phyloP scores from a whole-genome alignment of 2,888 invertebrate species.

The Isoperla grammatica region DNA sequence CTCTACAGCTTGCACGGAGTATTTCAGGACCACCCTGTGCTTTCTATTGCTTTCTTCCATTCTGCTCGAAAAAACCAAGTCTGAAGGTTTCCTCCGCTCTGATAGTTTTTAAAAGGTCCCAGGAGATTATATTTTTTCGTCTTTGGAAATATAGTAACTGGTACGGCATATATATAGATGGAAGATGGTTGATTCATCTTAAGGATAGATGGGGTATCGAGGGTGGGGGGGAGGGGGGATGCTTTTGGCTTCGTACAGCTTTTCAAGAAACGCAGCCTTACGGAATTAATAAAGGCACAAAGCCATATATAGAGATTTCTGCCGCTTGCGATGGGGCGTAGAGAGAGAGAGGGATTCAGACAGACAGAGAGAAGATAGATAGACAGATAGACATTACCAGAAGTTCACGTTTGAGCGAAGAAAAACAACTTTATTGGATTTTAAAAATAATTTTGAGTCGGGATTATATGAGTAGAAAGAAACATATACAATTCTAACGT shows the following conservation, averaged over 20 bases:
- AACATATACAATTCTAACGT: too few relatives aligned
- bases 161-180: conserved; percentile 6
- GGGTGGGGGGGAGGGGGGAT: conserved; percentile 2
- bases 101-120: conserved; percentile 47
- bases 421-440: too few relatives aligned
- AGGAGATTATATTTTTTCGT: conserved; percentile 44
- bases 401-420: too few relatives aligned
- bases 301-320: conserved; percentile 17
- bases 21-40: background rate
- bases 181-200: conserved; percentile 8
- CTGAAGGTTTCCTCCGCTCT: conserved; percentile 44
- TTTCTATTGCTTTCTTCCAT: conserved; percentile 12
- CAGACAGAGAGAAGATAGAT: too few relatives aligned
- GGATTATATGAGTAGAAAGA: too few relatives aligned
- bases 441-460: too few relatives aligned
- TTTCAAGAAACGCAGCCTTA: conserved; percentile 44
- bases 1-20: too few relatives aligned
- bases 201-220: background rate
- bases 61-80: conserved; percentile 33
- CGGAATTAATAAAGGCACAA: conserved; percentile 46
- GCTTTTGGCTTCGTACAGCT: conserved; percentile 11
- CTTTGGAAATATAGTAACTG: conserved; percentile 33
- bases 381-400: too few relatives aligned
- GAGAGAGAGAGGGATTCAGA: too few relatives aligned
- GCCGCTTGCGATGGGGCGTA: too few relatives aligned